phyloP scores from a whole-genome alignment of 2,113 vertebrate genomes.

The Aviceda subcristata region DNA sequence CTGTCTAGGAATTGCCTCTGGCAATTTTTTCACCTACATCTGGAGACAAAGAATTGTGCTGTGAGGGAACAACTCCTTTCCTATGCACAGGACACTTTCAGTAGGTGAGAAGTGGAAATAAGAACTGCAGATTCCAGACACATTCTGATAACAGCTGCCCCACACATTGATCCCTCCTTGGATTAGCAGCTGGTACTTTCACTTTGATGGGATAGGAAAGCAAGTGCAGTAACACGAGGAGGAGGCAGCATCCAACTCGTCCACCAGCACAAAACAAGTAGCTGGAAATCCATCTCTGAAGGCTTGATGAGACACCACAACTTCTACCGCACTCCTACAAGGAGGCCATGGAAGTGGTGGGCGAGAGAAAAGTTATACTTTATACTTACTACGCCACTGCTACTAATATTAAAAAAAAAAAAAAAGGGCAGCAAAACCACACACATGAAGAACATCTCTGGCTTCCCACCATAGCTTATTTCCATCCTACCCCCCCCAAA shows the following conservation, averaged over 20 bases:
- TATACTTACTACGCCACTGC: neutral
- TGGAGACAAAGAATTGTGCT: neutral
- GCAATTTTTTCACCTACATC: neutral
- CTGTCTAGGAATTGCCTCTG: neutral
- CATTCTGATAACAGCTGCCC: neutral
- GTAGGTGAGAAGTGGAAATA: neutral
- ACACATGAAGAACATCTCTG: fast-evolving
- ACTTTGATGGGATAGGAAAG: neutral
- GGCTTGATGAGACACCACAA: neutral
- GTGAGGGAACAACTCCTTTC: neutral
- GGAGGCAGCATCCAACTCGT: neutral
- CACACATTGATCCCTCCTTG: neutral
- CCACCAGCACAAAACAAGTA: neutral
- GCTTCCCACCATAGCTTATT: neutral
- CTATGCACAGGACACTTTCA: neutral
- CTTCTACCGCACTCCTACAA: neutral
- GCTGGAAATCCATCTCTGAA: neutral
- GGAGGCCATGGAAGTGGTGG: neutral
- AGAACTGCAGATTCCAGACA: neutral
- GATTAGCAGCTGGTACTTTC: neutral
- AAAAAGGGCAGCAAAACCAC: neutral
- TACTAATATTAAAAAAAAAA: neutral
- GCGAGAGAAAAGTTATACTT: neutral
- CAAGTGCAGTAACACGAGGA: neutral
- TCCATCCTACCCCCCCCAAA: neutral